Conservation (phyloP, 2,888 invertebrate species). For the Cantharis nigra region DNA sequence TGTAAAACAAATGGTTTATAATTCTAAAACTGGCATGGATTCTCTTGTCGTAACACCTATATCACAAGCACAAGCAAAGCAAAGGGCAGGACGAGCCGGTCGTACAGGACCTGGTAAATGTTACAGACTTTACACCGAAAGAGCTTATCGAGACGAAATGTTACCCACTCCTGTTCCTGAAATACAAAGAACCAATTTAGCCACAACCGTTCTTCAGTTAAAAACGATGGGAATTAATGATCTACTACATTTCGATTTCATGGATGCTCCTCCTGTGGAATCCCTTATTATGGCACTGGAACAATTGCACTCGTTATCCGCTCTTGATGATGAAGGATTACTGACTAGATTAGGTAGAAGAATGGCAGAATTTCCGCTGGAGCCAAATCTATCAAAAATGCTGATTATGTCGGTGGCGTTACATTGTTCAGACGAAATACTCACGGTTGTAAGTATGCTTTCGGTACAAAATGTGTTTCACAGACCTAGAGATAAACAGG, state of each 20-base stretch:
- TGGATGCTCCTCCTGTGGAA: constrained; percentile 99
- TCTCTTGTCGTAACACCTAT: constrained; percentile 98
- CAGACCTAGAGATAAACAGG: constrained; percentile 92
- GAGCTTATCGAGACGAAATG: constrained; percentile 99
- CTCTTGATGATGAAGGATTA: constrained; percentile 92
- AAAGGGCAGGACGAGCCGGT: constrained; percentile 94
- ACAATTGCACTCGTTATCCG: constrained; percentile 94
- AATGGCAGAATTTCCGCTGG: constrained; percentile 99
- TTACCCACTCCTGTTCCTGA: constrained; percentile 96
- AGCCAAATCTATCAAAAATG: constrained; percentile 98
- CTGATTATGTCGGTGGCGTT: constrained; percentile 98
- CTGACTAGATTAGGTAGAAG: constrained; percentile 80
- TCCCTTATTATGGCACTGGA: constrained; percentile 97
- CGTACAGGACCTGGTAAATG: constrained; percentile 97
- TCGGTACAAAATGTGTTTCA: constrained; percentile 99
- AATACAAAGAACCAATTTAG: constrained; percentile 97
- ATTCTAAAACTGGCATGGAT: constrained; percentile 98
- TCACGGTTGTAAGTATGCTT: constrained; percentile 98
- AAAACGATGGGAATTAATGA: constrained; percentile 99
- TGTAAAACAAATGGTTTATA: constrained; percentile 99
- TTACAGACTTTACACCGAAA: constrained; percentile 95
- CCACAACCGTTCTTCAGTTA: constrained; percentile 91
- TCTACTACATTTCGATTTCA: constrained; percentile 97
- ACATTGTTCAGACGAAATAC: constrained; percentile 96
- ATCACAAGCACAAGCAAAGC: constrained; percentile 95